Conservation (phyloP, 2,888 invertebrate genomes). For the Cartodere bifasciata region DNA sequence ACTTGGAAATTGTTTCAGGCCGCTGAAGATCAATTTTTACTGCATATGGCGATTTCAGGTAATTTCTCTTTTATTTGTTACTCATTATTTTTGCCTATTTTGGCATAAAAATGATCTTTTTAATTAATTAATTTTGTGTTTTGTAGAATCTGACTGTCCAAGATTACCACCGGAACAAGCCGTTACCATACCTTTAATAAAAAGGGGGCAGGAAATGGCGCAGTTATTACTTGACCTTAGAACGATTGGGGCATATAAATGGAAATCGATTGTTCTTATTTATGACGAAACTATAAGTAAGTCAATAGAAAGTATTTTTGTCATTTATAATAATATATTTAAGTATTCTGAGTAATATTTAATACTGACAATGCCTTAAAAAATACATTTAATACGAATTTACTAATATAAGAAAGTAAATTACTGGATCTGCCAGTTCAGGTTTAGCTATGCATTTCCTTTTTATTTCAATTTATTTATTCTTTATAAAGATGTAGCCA, state of each 20-base stretch:
- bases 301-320: no score
- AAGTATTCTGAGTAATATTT: no score
- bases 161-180: slow-evolving; percentile 54
- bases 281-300: slow-evolving; percentile 63
- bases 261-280: slow-evolving; percentile 60
- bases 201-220: slow-evolving; percentile 58
- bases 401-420: no score
- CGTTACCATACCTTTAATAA: slow-evolving; percentile 57
- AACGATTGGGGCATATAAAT: slow-evolving; percentile 48
- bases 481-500: no score
- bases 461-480: no score
- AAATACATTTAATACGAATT: no score
- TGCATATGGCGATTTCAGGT: slow-evolving; percentile 62
- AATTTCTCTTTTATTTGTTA: slow-evolving; percentile 10
- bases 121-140: slow-evolving; percentile 9
- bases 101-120: slow-evolving; percentile 1
- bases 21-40: slow-evolving; percentile 49
- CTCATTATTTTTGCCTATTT: neutral
- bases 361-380: no score
- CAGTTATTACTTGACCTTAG: slow-evolving; percentile 67
- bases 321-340: no score
- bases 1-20: slow-evolving; percentile 60
- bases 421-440: no score
- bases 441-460: no score
- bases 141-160: slow-evolving; percentile 67